Evolutionary conservation across 2,888 invertebrate species (phyloP).

Genomic region (Brenthis hecate): DNA sequence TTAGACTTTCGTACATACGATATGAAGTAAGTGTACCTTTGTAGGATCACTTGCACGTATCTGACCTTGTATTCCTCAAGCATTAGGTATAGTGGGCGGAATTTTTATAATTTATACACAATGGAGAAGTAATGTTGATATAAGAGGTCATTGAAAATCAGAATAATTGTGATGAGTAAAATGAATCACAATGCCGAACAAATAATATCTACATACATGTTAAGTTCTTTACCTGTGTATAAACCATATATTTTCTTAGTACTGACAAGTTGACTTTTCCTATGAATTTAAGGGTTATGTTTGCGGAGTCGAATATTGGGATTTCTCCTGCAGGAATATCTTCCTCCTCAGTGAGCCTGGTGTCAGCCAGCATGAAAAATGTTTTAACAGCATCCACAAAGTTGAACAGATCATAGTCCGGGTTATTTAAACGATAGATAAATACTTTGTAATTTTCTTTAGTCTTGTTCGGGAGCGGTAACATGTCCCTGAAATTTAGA

Average conservation of each 20-base stretch:
- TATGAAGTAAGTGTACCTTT: too few relatives aligned
- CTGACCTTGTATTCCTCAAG: too few relatives aligned
- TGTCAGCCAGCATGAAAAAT: constrained; percentile 88
- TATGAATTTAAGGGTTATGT: constrained; percentile 84
- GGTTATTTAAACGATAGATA: constrained; percentile 84
- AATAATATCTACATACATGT: not conserved
- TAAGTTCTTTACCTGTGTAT: constrained; percentile 79
- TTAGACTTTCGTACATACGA: too few relatives aligned
- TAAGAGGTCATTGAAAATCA: too few relatives aligned
- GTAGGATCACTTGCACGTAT: too few relatives aligned
- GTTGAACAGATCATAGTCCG: constrained; percentile 84
- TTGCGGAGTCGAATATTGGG: constrained; percentile 87
- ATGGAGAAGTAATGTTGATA: too few relatives aligned
- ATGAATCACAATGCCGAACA: too few relatives aligned
- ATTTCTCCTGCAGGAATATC: constrained; percentile 86
- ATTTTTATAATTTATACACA: too few relatives aligned
- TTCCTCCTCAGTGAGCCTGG: constrained; percentile 84
- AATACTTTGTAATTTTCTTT: constrained; percentile 86
- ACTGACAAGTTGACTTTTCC: constrained; percentile 84
- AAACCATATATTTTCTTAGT: constrained; percentile 87
- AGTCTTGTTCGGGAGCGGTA: constrained; percentile 85
- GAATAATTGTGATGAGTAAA: too few relatives aligned
- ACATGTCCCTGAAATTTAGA: constrained; percentile 82
- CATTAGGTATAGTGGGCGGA: too few relatives aligned
- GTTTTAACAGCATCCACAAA: constrained; percentile 86